These are phyloP conservation scores for Drosophila ironensis DNA, from an alignment of 1,140 invertebrate genomes.

Conservation along the genomic window DNA sequence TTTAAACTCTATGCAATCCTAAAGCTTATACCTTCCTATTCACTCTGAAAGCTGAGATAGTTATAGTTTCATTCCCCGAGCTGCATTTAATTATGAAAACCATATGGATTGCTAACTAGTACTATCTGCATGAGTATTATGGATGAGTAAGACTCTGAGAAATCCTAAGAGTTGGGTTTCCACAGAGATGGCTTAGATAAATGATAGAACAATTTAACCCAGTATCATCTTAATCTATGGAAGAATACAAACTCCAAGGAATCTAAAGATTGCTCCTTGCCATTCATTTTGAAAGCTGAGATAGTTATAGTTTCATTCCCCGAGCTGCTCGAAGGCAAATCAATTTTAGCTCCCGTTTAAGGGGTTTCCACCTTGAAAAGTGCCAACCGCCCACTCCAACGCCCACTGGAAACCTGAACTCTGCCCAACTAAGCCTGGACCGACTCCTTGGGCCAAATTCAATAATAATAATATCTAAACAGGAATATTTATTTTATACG, in stretches of 20 bases:
- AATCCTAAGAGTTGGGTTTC: too few species aligned
- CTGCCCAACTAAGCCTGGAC: neutral
- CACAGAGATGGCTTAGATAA: too few species aligned
- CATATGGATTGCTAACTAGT: too few species aligned
- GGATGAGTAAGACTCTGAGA: too few species aligned
- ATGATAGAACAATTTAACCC: too few species aligned
- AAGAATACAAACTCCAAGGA: too few species aligned
- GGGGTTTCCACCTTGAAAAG: neutral
- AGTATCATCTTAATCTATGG: too few species aligned
- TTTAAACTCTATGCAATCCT: too few species aligned
- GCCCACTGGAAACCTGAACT: too few species aligned
- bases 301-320: neutral
- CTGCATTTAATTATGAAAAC: too few species aligned
- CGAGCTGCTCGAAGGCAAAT: neutral
- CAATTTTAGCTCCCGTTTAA: conserved; percentile 33
- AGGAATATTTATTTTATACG: conserved; percentile 14
- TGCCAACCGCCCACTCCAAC: neutral
- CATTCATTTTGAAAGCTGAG: conserved; percentile 19
- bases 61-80: neutral
- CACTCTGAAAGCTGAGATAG: conserved; percentile 15
- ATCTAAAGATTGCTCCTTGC: neutral
- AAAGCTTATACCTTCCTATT: neutral
- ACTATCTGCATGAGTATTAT: too few species aligned
- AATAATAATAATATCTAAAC: conserved; percentile 40
- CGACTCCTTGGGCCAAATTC: neutral